These are phyloP conservation scores for Geophilus truncorum DNA, from an alignment of 2,888 invertebrate genomes.

Conservation along the genomic window DNA sequence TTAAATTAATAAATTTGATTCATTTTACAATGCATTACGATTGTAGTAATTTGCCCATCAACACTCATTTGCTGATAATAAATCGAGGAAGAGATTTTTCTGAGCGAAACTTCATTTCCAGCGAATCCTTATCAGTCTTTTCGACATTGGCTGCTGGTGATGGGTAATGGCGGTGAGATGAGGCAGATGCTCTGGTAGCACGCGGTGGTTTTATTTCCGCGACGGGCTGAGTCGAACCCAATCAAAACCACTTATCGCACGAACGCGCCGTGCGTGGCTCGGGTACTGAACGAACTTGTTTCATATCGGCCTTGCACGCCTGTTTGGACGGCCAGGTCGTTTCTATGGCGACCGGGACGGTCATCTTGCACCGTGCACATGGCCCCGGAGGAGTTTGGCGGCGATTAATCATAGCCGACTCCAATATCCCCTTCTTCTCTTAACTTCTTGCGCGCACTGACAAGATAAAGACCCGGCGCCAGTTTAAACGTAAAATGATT, in stretches of 20 bases:
- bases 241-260: conserved; percentile 27
- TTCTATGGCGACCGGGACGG: background rate
- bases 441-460: background rate
- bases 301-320: conserved; percentile 20
- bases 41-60: conserved; percentile 21
- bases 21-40: background rate
- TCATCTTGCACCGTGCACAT: conserved; percentile 5
- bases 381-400: conserved; percentile 1
- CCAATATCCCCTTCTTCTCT: background rate
- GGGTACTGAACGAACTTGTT: conserved; percentile 17
- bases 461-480: background rate
- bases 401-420: conserved; percentile 12
- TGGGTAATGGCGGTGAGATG: conserved; percentile 4
- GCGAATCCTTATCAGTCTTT: conserved; percentile 6
- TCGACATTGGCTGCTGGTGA: conserved; percentile 21
- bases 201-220: conserved; percentile 24
- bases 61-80: conserved; percentile 21
- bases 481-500: background rate
- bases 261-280: conserved; percentile 21
- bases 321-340: conserved; percentile 12
- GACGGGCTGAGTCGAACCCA: conserved; percentile 21
- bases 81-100: background rate
- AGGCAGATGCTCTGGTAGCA: conserved; percentile 27
- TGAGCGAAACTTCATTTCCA: background rate
- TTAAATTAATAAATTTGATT: conserved; percentile 5